These are phyloP conservation scores for Geococcyx californianus DNA, from an alignment of 2,113 vertebrate genomes.

Conservation along the genomic window DNA sequence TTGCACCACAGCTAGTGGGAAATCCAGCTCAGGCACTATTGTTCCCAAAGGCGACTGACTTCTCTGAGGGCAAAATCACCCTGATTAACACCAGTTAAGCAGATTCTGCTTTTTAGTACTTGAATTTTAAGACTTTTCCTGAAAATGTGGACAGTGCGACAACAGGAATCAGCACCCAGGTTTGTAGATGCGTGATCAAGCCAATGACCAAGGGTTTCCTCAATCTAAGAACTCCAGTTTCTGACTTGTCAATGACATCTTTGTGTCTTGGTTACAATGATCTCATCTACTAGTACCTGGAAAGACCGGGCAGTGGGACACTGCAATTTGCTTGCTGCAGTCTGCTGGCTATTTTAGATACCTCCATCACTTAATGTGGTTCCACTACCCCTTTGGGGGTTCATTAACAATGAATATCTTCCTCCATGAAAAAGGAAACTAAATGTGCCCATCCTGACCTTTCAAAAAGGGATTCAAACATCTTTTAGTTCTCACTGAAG, in stretches of 20 bases:
- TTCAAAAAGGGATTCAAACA: neutral
- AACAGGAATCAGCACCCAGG: neutral
- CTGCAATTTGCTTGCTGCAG: neutral
- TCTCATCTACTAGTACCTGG: neutral
- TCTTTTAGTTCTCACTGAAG: neutral
- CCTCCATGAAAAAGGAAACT: neutral
- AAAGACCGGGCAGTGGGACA: neutral
- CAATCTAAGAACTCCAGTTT: neutral
- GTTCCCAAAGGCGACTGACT: neutral
- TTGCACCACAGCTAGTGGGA: neutral
- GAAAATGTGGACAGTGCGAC: neutral
- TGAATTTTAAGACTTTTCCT: neutral
- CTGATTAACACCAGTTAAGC: neutral
- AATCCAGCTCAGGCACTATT: neutral
- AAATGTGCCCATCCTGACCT: neutral
- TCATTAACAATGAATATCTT: neutral
- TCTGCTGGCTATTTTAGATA: neutral
- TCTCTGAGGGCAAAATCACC: neutral
- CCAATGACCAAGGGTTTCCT: neutral
- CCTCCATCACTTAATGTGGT: accelerated
- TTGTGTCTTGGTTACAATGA: neutral
- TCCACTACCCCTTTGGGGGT: neutral
- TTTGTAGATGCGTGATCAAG: neutral
- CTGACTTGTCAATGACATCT: neutral
- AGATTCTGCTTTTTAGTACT: neutral